Conservation (phyloP, 2,113 vertebrate genomes). For the Colistium nudipinnis region DNA sequence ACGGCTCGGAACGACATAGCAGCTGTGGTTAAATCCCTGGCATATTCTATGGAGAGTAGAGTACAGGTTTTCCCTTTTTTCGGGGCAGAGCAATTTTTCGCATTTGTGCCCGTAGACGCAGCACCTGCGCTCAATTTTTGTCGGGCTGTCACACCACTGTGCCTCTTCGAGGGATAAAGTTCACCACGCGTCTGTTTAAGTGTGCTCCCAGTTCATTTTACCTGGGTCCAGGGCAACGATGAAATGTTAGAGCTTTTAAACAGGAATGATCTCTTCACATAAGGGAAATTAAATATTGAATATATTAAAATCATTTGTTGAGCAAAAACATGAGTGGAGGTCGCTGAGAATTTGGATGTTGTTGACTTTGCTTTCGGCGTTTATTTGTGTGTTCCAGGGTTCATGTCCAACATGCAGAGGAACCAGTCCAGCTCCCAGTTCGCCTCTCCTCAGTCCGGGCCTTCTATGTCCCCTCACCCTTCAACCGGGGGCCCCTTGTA, state of each 20-base stretch:
- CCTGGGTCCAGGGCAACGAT: neutral
- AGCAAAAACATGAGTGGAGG: neutral
- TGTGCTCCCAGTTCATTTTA: slow-evolving; percentile 24
- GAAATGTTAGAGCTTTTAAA: slow-evolving; percentile 43
- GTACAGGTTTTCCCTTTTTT: slow-evolving; percentile 9
- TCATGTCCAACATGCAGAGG: slow-evolving; percentile 90
- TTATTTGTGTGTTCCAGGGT: slow-evolving; percentile 81
- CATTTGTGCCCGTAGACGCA: neutral
- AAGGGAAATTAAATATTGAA: slow-evolving; percentile 1
- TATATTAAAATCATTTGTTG: slow-evolving; percentile 2
- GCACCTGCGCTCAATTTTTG: slow-evolving; percentile 5
- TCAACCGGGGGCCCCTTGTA: slow-evolving; percentile 90
- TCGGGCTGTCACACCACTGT: neutral
- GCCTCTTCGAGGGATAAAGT: neutral
- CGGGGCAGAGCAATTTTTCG: slow-evolving; percentile 1
- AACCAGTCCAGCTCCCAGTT: slow-evolving; percentile 90
- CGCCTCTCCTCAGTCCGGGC: slow-evolving; percentile 88
- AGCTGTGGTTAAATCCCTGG: slow-evolving; percentile 52
- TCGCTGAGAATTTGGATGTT: neutral
- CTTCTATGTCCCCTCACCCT: slow-evolving; percentile 92
- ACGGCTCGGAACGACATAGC: slow-evolving; percentile 60
- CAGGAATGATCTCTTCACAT: slow-evolving; percentile 28
- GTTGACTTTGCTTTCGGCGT: slow-evolving; percentile 1
- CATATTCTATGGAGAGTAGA: slow-evolving; percentile 48
- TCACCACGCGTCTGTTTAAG: slow-evolving; percentile 21